Evolutionary conservation across 2,113 vertebrate genomes (phyloP), one percentile per base, ranked within the genome.

Genomic region (Alces alces): DNA sequence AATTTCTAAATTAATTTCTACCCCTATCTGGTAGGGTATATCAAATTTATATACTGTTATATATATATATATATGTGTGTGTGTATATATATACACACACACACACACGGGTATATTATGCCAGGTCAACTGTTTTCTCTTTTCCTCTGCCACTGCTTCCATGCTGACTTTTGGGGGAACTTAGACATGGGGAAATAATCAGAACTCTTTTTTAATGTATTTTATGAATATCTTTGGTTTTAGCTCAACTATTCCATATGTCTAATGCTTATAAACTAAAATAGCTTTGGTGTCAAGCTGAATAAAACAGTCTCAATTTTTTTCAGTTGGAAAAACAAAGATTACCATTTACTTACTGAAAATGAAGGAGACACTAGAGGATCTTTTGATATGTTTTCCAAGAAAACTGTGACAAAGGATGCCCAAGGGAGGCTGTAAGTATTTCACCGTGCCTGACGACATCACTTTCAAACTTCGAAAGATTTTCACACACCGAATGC

Each of bases 301-400:
- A 92, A 54, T 89, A 78, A 90, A 70, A 84, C 27, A 14, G 7
- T 64, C 43, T 30, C 17, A 90, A 39, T 27, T 54, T 86, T 86
- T 92, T 96, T 89, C 17, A n/a, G 25, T n/a, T 95, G 86, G 93
- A 86, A 60, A 58, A 83, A n/a, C 16, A 91, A 89, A 86, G 45
- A 4, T 58, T 55, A 7, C 27, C 36, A 64, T 94, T 94, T 92
- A 86, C 52, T 88, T 95, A 86, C 83, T 76, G 43, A 45, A 21
- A 80, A 43, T 79, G 64, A 86, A 86, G 47, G 73, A 39, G 33
- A 89, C 61, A 55, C 89, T 36, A 54, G 60, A 25, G 52, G 9
- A 66, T 76, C 50, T 54, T 54, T 78, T 78, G 39, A 28, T 79
- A 52, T 52, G 10, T 88, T 43, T 92, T 39, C 92, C 57, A 58